phyloP scores from a whole-genome alignment of 2,113 vertebrate species.

The Tricholaema leucomelas region DNA sequence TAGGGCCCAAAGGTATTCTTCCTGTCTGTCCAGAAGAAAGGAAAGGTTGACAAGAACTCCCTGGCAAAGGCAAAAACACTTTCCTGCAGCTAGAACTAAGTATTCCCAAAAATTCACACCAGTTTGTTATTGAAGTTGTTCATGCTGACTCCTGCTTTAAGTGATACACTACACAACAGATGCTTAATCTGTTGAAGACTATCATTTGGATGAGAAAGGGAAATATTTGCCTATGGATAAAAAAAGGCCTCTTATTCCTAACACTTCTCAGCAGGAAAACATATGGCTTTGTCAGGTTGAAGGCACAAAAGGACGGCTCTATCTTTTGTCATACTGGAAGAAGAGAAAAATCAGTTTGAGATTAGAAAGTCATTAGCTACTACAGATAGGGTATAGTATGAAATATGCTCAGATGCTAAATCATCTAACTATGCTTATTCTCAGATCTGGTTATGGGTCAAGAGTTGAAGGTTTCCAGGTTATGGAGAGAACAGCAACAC shows the following conservation, averaged over 20 bases:
- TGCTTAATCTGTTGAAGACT: neutral
- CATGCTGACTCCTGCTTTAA: neutral
- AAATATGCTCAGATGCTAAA: neutral
- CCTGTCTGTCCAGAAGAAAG: neutral
- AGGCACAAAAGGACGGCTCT: conserved; percentile 6
- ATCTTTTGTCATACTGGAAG: neutral
- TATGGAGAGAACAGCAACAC: neutral
- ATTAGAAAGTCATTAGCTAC: neutral
- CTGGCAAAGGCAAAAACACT: neutral
- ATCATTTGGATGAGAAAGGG: neutral
- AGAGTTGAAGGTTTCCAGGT: neutral
- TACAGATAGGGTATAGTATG: neutral
- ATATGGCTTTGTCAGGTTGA: conserved; percentile 15
- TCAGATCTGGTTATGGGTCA: neutral
- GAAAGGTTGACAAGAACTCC: neutral
- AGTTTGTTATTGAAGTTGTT: neutral
- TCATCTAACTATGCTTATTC: neutral
- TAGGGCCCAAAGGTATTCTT: neutral
- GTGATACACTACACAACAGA: neutral
- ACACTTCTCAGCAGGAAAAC: conserved; percentile 9
- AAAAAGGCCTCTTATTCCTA: neutral
- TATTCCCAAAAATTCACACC: neutral
- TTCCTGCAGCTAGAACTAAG: neutral
- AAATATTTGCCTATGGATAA: neutral
- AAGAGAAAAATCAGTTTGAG: neutral